Evolutionary conservation across 2,888 invertebrate genomes (phyloP).

Genomic region (Cephus rjabovi): DNA sequence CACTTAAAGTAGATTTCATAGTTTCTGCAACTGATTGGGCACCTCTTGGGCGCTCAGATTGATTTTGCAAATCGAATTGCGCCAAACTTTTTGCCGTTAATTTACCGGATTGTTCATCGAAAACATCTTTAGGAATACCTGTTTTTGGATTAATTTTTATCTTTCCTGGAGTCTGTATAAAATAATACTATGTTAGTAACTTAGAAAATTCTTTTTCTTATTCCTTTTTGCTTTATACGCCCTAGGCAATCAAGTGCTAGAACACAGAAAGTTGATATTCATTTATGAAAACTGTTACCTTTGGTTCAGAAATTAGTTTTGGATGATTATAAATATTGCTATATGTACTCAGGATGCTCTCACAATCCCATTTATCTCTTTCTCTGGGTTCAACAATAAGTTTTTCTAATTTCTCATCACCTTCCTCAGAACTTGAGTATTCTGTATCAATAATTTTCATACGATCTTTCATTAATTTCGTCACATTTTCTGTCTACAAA

Average conservation of each 20-base stretch:
- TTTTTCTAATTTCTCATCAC: conserved; percentile 73
- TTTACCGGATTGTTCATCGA: conserved; percentile 71
- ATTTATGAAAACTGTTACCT: conserved; percentile 62
- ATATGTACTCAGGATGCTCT: conserved; percentile 90
- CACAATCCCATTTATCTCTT: conserved; percentile 88
- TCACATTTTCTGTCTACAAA: conserved; percentile 52
- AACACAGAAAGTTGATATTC: conserved; percentile 2
- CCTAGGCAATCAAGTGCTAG: background rate
- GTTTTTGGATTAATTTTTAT: conserved; percentile 80
- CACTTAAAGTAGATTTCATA: conserved; percentile 76
- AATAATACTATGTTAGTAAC: conserved; percentile 15
- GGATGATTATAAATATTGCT: conserved; percentile 95
- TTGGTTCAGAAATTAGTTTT: conserved; percentile 82
- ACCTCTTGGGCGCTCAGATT: conserved; percentile 59
- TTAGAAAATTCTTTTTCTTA: background rate
- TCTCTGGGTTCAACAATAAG: conserved; percentile 74
- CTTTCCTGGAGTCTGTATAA: conserved; percentile 69
- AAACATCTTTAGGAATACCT: conserved; percentile 78
- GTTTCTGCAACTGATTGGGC: conserved; percentile 73
- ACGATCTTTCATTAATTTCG: conserved; percentile 53
- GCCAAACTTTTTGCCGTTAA: conserved; percentile 79
- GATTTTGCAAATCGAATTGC: conserved; percentile 71
- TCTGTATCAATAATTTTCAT: conserved; percentile 48
- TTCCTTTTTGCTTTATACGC: background rate
- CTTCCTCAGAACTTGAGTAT: conserved; percentile 57